Conservation (phyloP, 2,797 vertebrate genomes). For the Falco biarmicus region DNA sequence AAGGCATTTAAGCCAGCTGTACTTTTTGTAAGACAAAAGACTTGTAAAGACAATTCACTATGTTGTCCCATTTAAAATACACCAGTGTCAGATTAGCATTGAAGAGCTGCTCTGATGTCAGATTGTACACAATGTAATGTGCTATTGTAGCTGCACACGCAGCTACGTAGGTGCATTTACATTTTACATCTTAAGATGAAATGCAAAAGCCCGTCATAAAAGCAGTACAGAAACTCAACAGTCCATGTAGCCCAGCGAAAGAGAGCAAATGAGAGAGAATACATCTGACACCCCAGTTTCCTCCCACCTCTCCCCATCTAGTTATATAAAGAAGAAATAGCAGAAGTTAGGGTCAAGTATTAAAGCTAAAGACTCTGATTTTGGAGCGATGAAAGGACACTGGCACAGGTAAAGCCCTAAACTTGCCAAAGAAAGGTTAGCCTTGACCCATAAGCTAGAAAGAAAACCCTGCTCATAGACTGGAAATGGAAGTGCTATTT, state of each 20-base stretch:
- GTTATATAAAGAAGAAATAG: not conserved
- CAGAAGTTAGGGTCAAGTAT: not conserved
- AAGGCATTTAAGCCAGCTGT: not conserved
- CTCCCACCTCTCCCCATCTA: not conserved
- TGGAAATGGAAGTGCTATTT: not conserved
- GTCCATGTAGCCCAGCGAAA: not conserved
- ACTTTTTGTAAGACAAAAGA: not conserved
- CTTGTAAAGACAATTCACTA: not conserved
- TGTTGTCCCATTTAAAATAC: not conserved
- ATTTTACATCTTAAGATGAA: not conserved
- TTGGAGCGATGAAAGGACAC: not conserved
- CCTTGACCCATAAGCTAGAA: not conserved
- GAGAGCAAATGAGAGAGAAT: not conserved
- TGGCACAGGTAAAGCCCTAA: not conserved
- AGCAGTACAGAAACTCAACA: not conserved
- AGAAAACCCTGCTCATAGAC: not conserved
- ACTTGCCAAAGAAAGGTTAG: not conserved
- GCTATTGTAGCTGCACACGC: not conserved
- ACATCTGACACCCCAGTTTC: not conserved
- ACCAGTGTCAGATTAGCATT: not conserved
- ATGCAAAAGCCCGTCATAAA: not conserved
- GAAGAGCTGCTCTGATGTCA: not conserved
- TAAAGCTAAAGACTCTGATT: not conserved
- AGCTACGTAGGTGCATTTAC: not conserved
- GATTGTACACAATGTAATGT: not conserved